A percentile compares a stretch with the other conserved stretches of the same genome.
Evolutionary conservation across 2,888 invertebrate genomes (phyloP).

Genomic region (Cordilura impudica): DNA sequence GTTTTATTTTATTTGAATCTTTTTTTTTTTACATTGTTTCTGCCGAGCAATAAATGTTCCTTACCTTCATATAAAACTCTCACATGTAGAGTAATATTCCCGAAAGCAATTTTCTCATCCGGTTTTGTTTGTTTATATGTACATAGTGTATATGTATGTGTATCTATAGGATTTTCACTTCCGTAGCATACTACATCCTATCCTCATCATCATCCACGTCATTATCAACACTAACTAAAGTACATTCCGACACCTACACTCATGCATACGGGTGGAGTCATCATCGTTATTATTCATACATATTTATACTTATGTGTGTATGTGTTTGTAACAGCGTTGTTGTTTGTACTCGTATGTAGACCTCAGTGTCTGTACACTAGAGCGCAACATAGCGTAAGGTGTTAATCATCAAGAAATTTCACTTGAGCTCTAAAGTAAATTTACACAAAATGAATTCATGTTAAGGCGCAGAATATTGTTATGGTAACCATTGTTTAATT

Average conservation of each 20-base stretch:
- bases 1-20: neutral
- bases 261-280: neutral
- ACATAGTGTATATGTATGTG: no score
- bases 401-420: conserved; percentile 60
- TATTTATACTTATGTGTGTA: neutral
- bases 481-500: neutral
- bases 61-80: neutral
- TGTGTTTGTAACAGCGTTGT: neutral
- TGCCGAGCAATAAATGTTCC: neutral
- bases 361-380: neutral
- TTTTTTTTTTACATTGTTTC: neutral
- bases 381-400: conserved; percentile 45
- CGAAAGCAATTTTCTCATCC: neutral
- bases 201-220: neutral
- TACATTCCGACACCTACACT: neutral
- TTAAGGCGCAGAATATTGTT: neutral
- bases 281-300: neutral
- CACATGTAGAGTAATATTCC: neutral
- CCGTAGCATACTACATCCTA: neutral
- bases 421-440: conserved; percentile 27
- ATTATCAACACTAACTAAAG: neutral
- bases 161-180: neutral
- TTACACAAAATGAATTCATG: neutral
- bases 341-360: neutral
- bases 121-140: neutral